These are phyloP conservation scores for Frankliniella intonsa DNA, from an alignment of 2,888 invertebrate species.

Conservation along the genomic window DNA sequence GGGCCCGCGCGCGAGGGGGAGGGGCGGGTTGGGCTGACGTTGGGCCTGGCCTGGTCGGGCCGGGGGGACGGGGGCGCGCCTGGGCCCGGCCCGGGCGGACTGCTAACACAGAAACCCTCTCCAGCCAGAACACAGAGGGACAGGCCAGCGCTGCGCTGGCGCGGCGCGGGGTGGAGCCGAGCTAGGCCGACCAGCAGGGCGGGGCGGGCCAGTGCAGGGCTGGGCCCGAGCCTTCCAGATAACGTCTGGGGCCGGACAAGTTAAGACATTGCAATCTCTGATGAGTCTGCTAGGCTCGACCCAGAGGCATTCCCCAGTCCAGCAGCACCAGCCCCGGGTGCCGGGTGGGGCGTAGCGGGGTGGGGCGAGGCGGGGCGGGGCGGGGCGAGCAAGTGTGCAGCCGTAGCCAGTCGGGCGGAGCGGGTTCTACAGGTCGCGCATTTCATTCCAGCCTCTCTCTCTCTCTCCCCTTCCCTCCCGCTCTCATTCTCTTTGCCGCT, in stretches of 20 bases:
- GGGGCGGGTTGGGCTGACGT: not conserved
- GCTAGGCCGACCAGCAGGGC: not conserved
- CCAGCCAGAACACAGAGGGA: not conserved
- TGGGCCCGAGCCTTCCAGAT: not conserved
- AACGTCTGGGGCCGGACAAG: not conserved
- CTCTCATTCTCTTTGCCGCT: too few relatives aligned
- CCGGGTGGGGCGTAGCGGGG: too few relatives aligned
- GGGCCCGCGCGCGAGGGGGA: too few relatives aligned
- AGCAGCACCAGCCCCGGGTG: too few relatives aligned
- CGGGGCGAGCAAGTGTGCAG: too few relatives aligned
- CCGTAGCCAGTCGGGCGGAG: too few relatives aligned
- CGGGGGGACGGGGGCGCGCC: not conserved
- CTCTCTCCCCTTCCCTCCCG: too few relatives aligned
- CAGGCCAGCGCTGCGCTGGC: not conserved
- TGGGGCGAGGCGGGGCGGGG: too few relatives aligned
- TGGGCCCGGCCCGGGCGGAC: not conserved
- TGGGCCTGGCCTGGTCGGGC: not conserved
- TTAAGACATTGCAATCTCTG: conserved; percentile 11
- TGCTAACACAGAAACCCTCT: not conserved
- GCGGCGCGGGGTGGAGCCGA: not conserved
- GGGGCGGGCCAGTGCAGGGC: too few relatives aligned
- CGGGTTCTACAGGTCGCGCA: too few relatives aligned
- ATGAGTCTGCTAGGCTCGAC: not conserved
- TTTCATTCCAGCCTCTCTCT: too few relatives aligned
- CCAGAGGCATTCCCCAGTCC: too few relatives aligned